These are phyloP conservation scores for Tenodera sinensis DNA, from an alignment of 2,888 invertebrate genomes.

Conservation along the genomic window DNA sequence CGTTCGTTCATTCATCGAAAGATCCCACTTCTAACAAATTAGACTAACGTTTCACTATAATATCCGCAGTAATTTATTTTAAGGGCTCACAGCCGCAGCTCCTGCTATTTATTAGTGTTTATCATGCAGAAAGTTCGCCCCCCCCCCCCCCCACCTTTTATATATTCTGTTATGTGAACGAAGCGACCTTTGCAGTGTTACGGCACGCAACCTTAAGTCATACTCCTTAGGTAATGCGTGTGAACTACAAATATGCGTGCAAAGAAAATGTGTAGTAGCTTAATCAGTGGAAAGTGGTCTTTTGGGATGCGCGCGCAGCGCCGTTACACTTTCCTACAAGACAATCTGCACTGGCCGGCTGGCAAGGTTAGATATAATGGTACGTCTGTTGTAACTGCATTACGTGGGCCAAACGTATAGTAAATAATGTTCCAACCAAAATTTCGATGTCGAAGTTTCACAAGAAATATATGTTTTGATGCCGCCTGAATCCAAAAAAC, in stretches of 20 bases:
- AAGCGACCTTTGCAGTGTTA: neutral
- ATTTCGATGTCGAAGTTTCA: too few species aligned
- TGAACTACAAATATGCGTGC: neutral
- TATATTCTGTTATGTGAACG: neutral
- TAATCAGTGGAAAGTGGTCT: neutral
- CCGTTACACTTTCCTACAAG: too few species aligned
- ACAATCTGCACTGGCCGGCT: too few species aligned
- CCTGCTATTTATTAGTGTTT: neutral
- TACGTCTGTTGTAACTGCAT: too few species aligned
- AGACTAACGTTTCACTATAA: neutral
- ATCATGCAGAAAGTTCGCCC: constrained; percentile 2
- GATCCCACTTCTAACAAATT: neutral
- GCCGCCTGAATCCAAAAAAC: too few species aligned
- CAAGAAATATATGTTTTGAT: too few species aligned
- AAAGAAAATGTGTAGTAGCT: neutral
- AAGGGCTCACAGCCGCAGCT: neutral
- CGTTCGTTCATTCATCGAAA: neutral
- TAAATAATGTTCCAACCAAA: too few species aligned
- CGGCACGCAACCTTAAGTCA: neutral
- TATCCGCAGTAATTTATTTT: constrained; percentile 4
- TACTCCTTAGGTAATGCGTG: neutral
- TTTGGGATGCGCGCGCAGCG: neutral
- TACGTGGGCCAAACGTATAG: too few species aligned
- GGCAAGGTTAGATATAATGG: too few species aligned
- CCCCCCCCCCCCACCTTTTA: neutral